A percentile compares a stretch with the other conserved stretches of the same genome.
phyloP scores from a whole-genome alignment of 2,888 invertebrate genomes.

The Drosophila robusta region DNA sequence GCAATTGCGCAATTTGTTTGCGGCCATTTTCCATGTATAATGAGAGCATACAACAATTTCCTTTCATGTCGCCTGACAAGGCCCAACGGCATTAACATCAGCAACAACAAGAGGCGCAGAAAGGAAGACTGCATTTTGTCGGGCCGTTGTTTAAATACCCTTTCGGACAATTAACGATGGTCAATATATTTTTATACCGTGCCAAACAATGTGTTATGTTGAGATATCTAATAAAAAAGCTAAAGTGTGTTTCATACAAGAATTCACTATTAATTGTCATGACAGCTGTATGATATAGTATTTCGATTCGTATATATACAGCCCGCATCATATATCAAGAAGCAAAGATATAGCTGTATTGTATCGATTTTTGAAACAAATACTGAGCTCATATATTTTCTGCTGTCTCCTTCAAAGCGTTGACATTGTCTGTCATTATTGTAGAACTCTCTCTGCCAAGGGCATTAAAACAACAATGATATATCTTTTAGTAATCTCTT shows the following conservation, averaged over 20 bases:
- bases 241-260: too few species aligned
- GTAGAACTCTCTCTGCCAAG: neutral
- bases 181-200: too few species aligned
- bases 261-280: too few species aligned
- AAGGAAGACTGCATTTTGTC: neutral
- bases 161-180: neutral
- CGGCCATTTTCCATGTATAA: constrained; percentile 60
- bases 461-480: constrained; percentile 13
- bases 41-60: constrained; percentile 63
- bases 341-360: too few species aligned
- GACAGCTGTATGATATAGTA: too few species aligned
- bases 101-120: constrained; percentile 9
- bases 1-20: constrained; percentile 51
- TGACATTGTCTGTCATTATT: neutral
- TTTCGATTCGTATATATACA: too few species aligned
- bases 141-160: neutral
- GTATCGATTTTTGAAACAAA: neutral
- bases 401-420: neutral
- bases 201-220: too few species aligned
- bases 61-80: constrained; percentile 49
- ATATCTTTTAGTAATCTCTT: constrained; percentile 25
- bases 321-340: too few species aligned
- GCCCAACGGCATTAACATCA: constrained; percentile 37
- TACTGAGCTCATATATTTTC: neutral
- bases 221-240: too few species aligned